Conservation (phyloP, 2,888 invertebrate genomes). For the Agrilus cyanescens region DNA sequence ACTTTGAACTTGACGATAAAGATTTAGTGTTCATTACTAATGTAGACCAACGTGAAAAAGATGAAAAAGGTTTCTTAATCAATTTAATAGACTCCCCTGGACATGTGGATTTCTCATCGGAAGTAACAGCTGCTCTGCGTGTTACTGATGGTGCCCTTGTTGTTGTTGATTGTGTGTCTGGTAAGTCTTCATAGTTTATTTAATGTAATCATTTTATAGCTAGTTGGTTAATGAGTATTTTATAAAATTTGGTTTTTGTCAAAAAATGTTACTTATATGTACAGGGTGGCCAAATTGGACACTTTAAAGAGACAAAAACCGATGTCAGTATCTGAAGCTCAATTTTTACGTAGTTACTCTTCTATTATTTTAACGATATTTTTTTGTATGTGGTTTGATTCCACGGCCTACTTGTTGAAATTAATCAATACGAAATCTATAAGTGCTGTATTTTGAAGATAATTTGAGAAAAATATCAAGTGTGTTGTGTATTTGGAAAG, state of each 20-base stretch:
- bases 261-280: background rate
- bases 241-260: slow-evolving; percentile 11
- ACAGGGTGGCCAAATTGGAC: no score
- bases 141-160: slow-evolving; percentile 99
- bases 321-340: no score
- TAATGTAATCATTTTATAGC: background rate
- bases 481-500: no score
- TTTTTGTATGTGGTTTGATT: no score
- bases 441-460: no score
- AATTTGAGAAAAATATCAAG: no score
- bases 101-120: slow-evolving; percentile 99
- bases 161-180: slow-evolving; percentile 99
- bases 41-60: slow-evolving; percentile 82
- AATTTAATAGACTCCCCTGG: slow-evolving; percentile 99
- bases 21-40: slow-evolving; percentile 90
- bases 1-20: slow-evolving; percentile 90
- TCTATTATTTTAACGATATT: no score
- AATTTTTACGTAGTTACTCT: no score
- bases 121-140: slow-evolving; percentile 98
- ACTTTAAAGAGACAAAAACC: no score
- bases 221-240: no score
- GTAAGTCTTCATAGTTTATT: slow-evolving; percentile 40
- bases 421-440: no score
- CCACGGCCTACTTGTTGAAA: no score
- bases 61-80: slow-evolving; percentile 93